Evolutionary conservation across 2,113 vertebrate genomes (phyloP), one percentile per base, ranked within the genome.

Genomic region (Anoplopoma fimbria): DNA sequence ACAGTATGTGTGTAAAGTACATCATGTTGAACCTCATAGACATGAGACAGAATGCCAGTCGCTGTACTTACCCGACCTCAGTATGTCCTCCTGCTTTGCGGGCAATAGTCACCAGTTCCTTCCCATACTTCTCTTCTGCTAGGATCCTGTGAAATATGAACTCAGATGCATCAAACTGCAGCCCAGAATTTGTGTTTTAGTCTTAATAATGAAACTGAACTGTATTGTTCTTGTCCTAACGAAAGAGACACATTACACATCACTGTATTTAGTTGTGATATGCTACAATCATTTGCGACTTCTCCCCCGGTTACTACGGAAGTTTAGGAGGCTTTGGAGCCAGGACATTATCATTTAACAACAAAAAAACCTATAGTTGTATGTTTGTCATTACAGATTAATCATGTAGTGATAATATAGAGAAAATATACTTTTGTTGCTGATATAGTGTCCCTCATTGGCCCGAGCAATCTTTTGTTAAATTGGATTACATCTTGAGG

Each of bases 61-160:
- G 0, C 4, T 31, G 33, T 29, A 7, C 75, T 90, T 33, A 99
- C 98, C 98, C 96, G 92, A 97, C 96, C 94, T 99, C 98, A 1
- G 93, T 94, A 71, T 96, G 95, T 77, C 97, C 97, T 9, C 96
- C 97, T 17, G 96, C 96, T 91, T 97, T 99, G 36, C 95, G 95
- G 25, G 97, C 97, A 0, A 99, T 98, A 38, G 95, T 96, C 78
- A 99, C 89, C 89, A 99, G 89, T 73, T 99, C 98, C 85, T 97
- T 98, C 27, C 98, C 98, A 0, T 99, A 99, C 75, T 94, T 96
- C 83, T 99, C 98, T 90, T 99, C 98, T 6, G 97, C 97, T 19
- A 95, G 94, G 6, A 97, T 97, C 94, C 98, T 99, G 95, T 67
- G 57, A 19, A 64, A 31, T 42, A 62, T 27, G 47, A 76, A 78